These are phyloP conservation scores for Noctua janthina DNA, from an alignment of 2,888 invertebrate species.

Conservation along the genomic window DNA sequence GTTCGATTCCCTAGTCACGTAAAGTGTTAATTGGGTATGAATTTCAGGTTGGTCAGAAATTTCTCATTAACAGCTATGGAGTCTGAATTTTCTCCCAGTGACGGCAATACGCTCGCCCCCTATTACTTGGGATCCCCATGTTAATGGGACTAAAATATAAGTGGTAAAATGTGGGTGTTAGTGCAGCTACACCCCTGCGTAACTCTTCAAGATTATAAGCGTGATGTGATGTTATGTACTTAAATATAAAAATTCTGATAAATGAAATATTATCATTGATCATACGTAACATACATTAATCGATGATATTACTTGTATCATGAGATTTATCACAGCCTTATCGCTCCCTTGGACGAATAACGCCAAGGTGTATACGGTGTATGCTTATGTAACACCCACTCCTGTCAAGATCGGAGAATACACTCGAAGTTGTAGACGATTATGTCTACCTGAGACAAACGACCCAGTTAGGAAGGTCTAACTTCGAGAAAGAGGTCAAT, in stretches of 20 bases:
- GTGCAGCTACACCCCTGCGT: neutral
- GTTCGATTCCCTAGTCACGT: neutral
- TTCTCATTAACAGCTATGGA: neutral
- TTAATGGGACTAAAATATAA: neutral
- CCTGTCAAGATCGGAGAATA: too few species aligned
- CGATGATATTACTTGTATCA: neutral
- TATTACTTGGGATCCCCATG: neutral
- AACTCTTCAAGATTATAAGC: neutral
- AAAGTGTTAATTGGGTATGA: neutral
- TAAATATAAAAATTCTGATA: slow-evolving; percentile 3
- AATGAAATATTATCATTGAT: neutral
- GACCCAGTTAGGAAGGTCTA: too few species aligned
- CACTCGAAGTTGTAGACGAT: too few species aligned
- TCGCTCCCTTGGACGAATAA: slow-evolving; percentile 21
- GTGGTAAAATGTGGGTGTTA: neutral
- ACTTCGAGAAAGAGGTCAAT: too few species aligned
- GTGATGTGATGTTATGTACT: neutral
- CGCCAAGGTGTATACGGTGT: slow-evolving; percentile 7
- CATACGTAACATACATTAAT: neutral
- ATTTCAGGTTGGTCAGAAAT: neutral
- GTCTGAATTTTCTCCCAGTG: neutral
- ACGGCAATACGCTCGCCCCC: neutral
- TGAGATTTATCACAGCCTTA: neutral
- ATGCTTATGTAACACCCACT: too few species aligned
- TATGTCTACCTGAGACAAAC: too few species aligned